Base-by-base conservation (phyloP, 2,888 invertebrate species). In the Pristionchus maxplancki region DNA sequence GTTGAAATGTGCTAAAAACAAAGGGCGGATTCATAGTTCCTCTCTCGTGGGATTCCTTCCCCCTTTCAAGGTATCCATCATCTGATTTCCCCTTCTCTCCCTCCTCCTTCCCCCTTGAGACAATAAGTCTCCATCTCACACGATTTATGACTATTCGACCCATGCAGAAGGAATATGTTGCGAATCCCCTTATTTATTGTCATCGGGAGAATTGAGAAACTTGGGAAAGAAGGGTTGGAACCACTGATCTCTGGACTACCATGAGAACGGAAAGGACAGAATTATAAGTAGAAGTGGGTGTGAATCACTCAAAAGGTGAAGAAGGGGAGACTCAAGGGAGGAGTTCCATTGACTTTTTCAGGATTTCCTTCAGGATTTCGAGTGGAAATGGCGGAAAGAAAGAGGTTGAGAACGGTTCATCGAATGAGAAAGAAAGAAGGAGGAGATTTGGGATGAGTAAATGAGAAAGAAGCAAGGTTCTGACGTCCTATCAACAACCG, bases 1-100 rank as follows among this genome's bases (percentile, higher is more conserved):
- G 58, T 0, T 58, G 24, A 58, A 6, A 58, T n/a, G 58, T 9
- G 24, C 3, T 8, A 9, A 53, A 17, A 53, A 53, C 24, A 67
- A 31, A 31, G 64, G 31, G 64, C 64, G 31, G 31, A 31, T 28
- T 28, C 9, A 58, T 62, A 15, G 17, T 9, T 67, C 13, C 13
- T 28, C 31, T 67, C 64, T 31, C 31, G 31, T 9, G 64, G 17
- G 64, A 67, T 31, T 67, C 20, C 28, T 24, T 28, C n/a, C n/a
- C 62, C 64, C 64, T 37, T 20, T 37, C 37, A 74, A 74, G 74
- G 74, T 74, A 74, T 74, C 74, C 74, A 74, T 74, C 74, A 74
- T 74, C 67, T 71, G 62, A 62, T 62, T 28, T 62, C 62, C 28
- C 62, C 9, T n/a, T 71, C 8, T 28, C 64, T 62, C 64, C 15